These are phyloP conservation scores for Pomatostomus ruficeps DNA, from an alignment of 2,113 vertebrate species.

Conservation along the genomic window DNA sequence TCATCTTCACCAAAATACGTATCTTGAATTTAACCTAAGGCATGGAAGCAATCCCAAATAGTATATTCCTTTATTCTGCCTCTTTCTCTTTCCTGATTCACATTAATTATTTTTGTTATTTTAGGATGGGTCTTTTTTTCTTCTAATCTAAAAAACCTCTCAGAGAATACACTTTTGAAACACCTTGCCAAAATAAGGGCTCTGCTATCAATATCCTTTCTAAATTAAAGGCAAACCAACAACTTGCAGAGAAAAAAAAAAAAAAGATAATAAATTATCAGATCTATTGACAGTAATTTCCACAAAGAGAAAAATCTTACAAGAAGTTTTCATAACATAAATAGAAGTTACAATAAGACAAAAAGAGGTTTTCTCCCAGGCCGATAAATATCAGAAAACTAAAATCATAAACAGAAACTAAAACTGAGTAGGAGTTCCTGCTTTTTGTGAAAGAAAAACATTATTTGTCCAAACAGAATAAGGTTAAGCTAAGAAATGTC, in stretches of 20 bases:
- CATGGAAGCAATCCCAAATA: not conserved
- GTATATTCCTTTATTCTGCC: not conserved
- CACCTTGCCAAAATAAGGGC: not conserved
- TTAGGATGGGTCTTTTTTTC: rapidly evolving
- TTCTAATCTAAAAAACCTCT: not conserved
- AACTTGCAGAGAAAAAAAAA: not conserved
- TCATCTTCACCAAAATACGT: not conserved
- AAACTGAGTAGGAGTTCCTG: not conserved
- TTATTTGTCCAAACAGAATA: not conserved
- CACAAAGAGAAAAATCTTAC: not conserved
- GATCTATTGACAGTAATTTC: not conserved
- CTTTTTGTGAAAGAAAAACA: not conserved
- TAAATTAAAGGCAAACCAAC: not conserved
- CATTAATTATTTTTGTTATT: not conserved
- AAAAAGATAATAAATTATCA: not conserved
- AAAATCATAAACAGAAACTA: not conserved
- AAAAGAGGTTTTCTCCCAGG: not conserved
- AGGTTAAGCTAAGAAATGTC: not conserved
- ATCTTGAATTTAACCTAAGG: not conserved
- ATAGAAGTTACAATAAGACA: not conserved
- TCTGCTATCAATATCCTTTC: not conserved
- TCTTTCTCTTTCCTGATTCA: not conserved
- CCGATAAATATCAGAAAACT: not conserved
- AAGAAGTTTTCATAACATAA: not conserved
- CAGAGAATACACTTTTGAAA: not conserved